Percentiles rank a stretch among this genome's conserved stretches.
These are phyloP conservation scores for Callinectes sapidus DNA, from an alignment of 2,888 invertebrate genomes.

Conservation along the genomic window DNA sequence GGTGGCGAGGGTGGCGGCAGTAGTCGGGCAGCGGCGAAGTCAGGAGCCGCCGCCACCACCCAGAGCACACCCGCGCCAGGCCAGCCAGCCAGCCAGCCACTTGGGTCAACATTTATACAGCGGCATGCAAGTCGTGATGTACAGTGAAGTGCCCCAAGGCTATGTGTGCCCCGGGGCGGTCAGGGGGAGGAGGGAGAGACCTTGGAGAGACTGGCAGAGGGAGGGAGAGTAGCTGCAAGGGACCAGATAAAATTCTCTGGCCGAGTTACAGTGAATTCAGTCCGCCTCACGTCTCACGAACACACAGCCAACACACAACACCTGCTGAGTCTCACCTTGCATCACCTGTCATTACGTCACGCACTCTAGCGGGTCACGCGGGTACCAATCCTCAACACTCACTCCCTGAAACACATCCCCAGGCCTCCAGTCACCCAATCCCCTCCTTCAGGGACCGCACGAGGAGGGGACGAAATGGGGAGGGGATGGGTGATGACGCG, in stretches of 20 bases:
- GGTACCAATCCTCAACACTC: constrained; percentile 24
- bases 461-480: not conserved
- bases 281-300: not conserved
- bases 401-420: constrained; percentile 1
- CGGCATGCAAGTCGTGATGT: constrained; percentile 64
- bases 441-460: not conserved
- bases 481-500: not conserved
- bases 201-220: not conserved
- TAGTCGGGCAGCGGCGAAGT: constrained; percentile 34
- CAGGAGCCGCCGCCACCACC: constrained; percentile 41
- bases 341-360: constrained; percentile 32
- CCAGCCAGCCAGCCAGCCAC: constrained; percentile 44
- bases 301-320: not conserved
- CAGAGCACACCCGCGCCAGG: not conserved
- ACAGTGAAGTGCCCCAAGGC: constrained; percentile 42
- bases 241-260: not conserved
- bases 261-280: not conserved
- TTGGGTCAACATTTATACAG: constrained; percentile 55
- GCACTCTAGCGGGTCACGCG: constrained; percentile 6
- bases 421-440: not conserved
- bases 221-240: constrained; percentile 28
- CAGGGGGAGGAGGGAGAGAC: constrained; percentile 20
- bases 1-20: constrained; percentile 53
- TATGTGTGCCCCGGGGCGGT: constrained; percentile 49
- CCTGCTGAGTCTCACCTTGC: constrained; percentile 35